Evolutionary conservation across 1,140 invertebrate species (phyloP), one percentile per base, ranked within the genome.

Genomic region (Musca domestica): DNA sequence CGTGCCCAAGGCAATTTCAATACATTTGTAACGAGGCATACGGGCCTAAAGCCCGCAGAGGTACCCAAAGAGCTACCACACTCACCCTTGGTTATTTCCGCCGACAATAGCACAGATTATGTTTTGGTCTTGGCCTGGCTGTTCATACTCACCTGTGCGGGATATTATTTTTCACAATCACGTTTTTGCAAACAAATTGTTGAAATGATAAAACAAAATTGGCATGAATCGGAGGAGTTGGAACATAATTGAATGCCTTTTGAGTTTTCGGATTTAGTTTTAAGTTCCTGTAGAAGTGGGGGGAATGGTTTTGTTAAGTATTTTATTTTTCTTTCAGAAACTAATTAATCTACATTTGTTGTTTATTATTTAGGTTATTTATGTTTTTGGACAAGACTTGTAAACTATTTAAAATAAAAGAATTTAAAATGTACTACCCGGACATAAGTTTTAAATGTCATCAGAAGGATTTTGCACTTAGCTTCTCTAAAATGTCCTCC

Each of bases 141-240:
- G 0, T 96, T 97, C 78, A 92, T 96, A 65, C 79, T 91, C 1
- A 74, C 89, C n/a, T 95, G 92, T 82, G 84, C 87, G 34, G 78
- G 89, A 58, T 91, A 92, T 81, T 91, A 91, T 70, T 90, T 95
- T 68, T 88, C 89, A 10, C 87, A 91, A 74, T 94, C 93, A 25
- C 87, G 85, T 23, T 88, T 90, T 78, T 96, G 91, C 86, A 88
- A 85, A 69, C 89, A 89, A 78, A 89, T 95, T 70, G 88, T 95
- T 0, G 94, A 96, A 78, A 88, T 89, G 74, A 85, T 96, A 17
- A 88, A 92, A 76, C 92, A 91, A 73, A 93, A 92, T 66, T 96
- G 95, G 94, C 85, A 91, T 66, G 95, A 96, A 83, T 93, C 93
- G 10, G 93, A 94, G 73, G 92, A 96, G 76, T 92, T 95, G 83